Conservation (phyloP, 2,113 vertebrate genomes). For the Procavia capensis region DNA sequence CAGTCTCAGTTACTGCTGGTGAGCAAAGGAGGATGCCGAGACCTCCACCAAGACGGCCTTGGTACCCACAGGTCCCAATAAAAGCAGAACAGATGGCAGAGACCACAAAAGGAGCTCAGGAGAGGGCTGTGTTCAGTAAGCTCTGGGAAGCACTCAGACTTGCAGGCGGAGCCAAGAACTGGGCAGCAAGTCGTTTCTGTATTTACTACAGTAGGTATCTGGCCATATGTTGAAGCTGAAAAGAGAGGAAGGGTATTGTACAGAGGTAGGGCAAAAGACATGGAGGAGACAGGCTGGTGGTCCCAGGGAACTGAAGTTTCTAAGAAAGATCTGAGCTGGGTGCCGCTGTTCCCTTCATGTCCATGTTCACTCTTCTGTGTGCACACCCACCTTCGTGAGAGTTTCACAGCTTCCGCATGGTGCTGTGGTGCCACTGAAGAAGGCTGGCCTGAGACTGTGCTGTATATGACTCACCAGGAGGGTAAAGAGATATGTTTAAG, state of each 20-base stretch:
- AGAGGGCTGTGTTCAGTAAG: not conserved
- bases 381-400: rapidly evolving
- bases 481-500: not conserved
- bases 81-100: not conserved
- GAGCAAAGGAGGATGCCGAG: not conserved
- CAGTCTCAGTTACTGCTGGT: not conserved
- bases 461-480: too few relatives aligned
- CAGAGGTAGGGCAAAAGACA: not conserved
- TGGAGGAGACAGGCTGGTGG: not conserved
- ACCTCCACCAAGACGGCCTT: not conserved
- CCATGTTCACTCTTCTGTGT: not conserved
- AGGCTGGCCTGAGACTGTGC: not conserved
- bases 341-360: not conserved
- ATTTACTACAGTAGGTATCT: not conserved
- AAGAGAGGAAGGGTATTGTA: not conserved
- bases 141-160: not conserved
- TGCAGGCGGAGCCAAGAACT: not conserved
- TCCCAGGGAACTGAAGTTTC: not conserved
- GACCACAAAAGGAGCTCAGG: not conserved
- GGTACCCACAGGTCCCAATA: not conserved
- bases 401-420: not conserved
- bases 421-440: not conserved
- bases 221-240: not conserved
- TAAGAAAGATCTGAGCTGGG: not conserved
- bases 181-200: not conserved